phyloP scores from a whole-genome alignment of 2,797 vertebrate genomes.

The Enteromius paludinosus region DNA sequence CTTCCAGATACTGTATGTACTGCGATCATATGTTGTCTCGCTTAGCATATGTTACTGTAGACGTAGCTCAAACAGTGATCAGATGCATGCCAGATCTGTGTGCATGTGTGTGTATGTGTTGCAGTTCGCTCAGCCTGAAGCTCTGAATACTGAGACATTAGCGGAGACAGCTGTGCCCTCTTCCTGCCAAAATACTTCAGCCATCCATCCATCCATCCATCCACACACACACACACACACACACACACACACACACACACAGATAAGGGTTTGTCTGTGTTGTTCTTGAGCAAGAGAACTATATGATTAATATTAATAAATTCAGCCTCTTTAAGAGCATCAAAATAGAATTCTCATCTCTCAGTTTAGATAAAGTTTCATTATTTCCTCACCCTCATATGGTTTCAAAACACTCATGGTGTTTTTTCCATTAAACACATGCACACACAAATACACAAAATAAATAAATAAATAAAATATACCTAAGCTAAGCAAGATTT shows the following conservation, averaged over 20 bases:
- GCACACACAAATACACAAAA: background rate
- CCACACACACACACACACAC: constrained; percentile 8
- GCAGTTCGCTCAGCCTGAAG: constrained; percentile 40
- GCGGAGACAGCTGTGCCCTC: constrained; percentile 73
- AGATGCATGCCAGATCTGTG: constrained; percentile 14
- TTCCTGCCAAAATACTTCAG: constrained; percentile 60
- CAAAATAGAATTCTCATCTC: background rate
- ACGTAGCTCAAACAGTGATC: background rate
- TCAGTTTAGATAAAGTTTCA: background rate
- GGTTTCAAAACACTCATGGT: background rate
- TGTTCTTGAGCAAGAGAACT: background rate
- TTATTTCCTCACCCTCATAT: background rate
- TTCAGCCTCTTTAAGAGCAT: background rate
- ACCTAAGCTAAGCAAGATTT: background rate
- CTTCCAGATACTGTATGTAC: constrained; percentile 9
- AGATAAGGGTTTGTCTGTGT: background rate
- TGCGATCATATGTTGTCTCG: background rate
- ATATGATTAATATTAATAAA: background rate
- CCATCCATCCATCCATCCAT: constrained; percentile 5
- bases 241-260: constrained; percentile 13
- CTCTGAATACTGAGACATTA: constrained; percentile 54
- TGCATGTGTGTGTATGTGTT: constrained; percentile 39
- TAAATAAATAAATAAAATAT: background rate
- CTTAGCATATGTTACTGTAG: constrained; percentile 3
- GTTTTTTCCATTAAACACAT: background rate